Evolutionary conservation across 2,113 vertebrate species (phyloP).

Genomic region (Chrysochloris asiatica): DNA sequence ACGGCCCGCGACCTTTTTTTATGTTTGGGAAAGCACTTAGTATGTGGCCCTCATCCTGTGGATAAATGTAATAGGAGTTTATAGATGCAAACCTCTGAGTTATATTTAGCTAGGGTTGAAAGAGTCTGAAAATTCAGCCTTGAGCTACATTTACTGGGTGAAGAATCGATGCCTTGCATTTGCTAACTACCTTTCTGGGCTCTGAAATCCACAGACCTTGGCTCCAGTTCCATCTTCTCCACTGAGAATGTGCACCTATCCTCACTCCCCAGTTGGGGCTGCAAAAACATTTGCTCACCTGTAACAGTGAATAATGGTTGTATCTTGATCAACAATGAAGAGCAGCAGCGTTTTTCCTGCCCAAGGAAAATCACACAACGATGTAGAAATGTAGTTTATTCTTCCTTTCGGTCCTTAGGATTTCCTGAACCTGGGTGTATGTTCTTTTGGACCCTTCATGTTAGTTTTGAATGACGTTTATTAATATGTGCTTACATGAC

Average conservation of each 20-base stretch:
- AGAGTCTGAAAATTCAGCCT: conserved; percentile 69
- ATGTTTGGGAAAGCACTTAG: conserved; percentile 54
- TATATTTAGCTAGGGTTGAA: conserved; percentile 64
- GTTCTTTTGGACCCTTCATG: neutral
- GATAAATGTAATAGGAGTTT: conserved; percentile 59
- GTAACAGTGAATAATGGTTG: neutral
- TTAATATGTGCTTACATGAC: neutral
- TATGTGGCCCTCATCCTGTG: conserved; percentile 60
- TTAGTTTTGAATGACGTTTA: neutral
- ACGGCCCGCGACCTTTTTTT: conserved; percentile 7
- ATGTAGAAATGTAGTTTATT: neutral
- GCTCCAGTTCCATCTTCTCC: neutral
- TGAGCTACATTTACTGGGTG: conserved; percentile 54
- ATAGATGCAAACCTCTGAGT: conserved; percentile 59
- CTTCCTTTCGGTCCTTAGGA: neutral
- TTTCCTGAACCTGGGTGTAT: neutral
- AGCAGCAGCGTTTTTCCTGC: neutral
- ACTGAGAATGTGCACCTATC: neutral
- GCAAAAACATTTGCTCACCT: neutral
- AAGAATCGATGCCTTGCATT: conserved; percentile 38
- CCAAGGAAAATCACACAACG: no score
- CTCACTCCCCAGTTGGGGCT: neutral
- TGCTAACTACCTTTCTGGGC: conserved; percentile 4
- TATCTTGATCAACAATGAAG: neutral
- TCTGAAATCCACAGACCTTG: neutral